Evolutionary conservation across 1,140 invertebrate genomes (phyloP).

Genomic region (Maniola jurtina): DNA sequence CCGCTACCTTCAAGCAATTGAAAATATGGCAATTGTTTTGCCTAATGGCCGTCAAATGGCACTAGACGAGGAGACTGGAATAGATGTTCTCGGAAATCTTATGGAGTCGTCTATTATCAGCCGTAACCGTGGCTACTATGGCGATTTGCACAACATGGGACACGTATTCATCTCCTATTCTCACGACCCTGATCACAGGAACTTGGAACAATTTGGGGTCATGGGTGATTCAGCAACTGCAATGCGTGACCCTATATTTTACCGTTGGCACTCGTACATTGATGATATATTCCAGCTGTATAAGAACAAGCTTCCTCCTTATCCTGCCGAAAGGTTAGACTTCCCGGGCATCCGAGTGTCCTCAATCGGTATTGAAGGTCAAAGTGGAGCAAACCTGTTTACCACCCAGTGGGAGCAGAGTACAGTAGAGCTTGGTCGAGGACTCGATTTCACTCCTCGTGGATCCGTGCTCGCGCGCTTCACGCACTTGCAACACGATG

Average conservation of each 20-base stretch:
- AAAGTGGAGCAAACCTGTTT: constrained; percentile 79
- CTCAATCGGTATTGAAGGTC: constrained; percentile 74
- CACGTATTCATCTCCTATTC: constrained; percentile 79
- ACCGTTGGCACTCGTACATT: constrained; percentile 89
- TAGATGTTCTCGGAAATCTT: constrained; percentile 89
- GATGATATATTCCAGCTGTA: constrained; percentile 89
- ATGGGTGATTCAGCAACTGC: constrained; percentile 85
- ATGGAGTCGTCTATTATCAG: constrained; percentile 87
- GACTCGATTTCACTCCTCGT: constrained; percentile 87
- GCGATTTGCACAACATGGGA: constrained; percentile 81
- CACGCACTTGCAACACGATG: constrained; percentile 87
- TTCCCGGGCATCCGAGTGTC: constrained; percentile 81
- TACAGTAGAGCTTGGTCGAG: constrained; percentile 85
- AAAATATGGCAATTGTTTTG: constrained; percentile 81
- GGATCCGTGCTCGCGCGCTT: constrained; percentile 84
- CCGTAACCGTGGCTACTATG: constrained; percentile 81
- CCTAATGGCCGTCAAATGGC: constrained; percentile 75
- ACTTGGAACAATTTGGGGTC: constrained; percentile 82
- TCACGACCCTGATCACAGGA: constrained; percentile 80
- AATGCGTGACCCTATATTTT: constrained; percentile 90
- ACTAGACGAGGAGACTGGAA: constrained; percentile 84
- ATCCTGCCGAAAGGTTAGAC: constrained; percentile 45
- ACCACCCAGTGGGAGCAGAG: constrained; percentile 87
- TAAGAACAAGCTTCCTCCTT: constrained; percentile 83
- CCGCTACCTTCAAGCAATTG: constrained; percentile 86